A percentile compares a stretch with the other conserved stretches of the same genome.
phyloP scores from a whole-genome alignment of 2,888 invertebrate species.

The Sinodicranocentrus sp. region DNA sequence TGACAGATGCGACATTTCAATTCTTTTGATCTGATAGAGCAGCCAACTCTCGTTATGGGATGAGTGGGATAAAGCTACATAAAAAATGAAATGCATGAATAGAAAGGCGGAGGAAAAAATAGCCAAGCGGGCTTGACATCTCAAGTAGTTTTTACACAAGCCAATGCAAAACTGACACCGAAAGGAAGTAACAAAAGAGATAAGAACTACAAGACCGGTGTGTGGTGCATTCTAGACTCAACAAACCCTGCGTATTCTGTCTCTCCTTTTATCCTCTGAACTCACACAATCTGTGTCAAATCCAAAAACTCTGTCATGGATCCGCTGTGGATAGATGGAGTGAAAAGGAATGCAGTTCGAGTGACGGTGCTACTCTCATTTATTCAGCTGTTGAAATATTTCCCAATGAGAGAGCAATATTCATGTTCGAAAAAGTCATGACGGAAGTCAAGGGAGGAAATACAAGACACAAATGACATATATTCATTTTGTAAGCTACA shows the following conservation, averaged over 20 bases:
- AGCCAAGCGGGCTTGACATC: constrained; percentile 33
- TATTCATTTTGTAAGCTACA: constrained; percentile 18
- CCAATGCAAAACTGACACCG: constrained; percentile 26
- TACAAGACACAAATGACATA: constrained; percentile 24
- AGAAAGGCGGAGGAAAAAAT: constrained; percentile 21
- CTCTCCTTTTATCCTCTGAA: too few species aligned
- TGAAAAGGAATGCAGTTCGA: constrained; percentile 13
- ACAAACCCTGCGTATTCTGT: too few species aligned
- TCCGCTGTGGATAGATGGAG: constrained; percentile 20
- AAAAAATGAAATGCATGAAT: not conserved
- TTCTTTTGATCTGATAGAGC: constrained; percentile 68
- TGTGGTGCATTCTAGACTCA: too few species aligned
- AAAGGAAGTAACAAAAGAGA: too few species aligned
- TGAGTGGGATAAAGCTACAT: not conserved
- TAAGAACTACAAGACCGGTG: too few species aligned
- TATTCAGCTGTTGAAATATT: constrained; percentile 24
- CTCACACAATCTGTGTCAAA: too few species aligned
- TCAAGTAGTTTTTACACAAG: constrained; percentile 27
- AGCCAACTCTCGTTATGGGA: constrained; percentile 5
- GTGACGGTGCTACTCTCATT: constrained; percentile 2
- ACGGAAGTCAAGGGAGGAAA: not conserved
- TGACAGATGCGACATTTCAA: constrained; percentile 73
- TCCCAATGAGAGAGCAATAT: constrained; percentile 11
- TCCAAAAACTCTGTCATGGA: too few species aligned
- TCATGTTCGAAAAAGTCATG: constrained; percentile 1